A percentile compares a stretch with the other conserved stretches of the same genome.
These are phyloP conservation scores for Sarcophaga subvicina DNA, from an alignment of 2,888 invertebrate genomes.

Conservation along the genomic window DNA sequence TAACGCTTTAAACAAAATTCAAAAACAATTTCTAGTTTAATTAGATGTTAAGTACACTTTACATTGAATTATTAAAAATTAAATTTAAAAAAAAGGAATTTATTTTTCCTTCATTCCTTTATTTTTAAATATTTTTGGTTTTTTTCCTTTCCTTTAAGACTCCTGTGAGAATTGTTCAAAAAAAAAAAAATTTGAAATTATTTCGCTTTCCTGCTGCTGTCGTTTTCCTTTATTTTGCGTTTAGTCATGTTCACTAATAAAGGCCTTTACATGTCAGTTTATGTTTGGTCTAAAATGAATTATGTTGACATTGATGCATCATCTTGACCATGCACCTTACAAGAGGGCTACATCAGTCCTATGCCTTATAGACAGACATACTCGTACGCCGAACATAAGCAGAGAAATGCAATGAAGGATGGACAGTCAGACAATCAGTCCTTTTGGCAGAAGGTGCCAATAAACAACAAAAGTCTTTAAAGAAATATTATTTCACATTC, in stretches of 20 bases:
- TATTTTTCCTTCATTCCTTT: neutral
- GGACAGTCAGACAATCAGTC: slow-evolving; percentile 53
- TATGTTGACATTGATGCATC: slow-evolving; percentile 70
- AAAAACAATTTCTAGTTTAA: neutral
- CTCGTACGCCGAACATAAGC: neutral
- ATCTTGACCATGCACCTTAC: slow-evolving; percentile 59
- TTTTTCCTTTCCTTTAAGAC: slow-evolving; percentile 29
- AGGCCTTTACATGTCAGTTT: slow-evolving; percentile 60
- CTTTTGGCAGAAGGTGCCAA: slow-evolving; percentile 63
- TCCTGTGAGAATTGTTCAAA: slow-evolving; percentile 61
- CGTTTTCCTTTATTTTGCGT: slow-evolving; percentile 34
- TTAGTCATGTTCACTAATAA: slow-evolving; percentile 66
- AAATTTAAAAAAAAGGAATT: neutral
- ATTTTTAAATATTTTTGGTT: slow-evolving; percentile 31
- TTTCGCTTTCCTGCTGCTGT: neutral
- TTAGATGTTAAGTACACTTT: neutral
- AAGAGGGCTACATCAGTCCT: slow-evolving; percentile 1
- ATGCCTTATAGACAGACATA: neutral
- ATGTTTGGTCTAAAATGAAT: slow-evolving; percentile 67
- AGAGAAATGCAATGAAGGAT: neutral
- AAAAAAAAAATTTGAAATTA: neutral
- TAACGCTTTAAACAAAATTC: neutral
- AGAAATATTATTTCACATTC: slow-evolving; percentile 44
- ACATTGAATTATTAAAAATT: neutral
- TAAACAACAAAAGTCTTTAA: slow-evolving; percentile 60